phyloP scores from a whole-genome alignment of 2,113 vertebrate species.

The Perognathus longimembris region DNA sequence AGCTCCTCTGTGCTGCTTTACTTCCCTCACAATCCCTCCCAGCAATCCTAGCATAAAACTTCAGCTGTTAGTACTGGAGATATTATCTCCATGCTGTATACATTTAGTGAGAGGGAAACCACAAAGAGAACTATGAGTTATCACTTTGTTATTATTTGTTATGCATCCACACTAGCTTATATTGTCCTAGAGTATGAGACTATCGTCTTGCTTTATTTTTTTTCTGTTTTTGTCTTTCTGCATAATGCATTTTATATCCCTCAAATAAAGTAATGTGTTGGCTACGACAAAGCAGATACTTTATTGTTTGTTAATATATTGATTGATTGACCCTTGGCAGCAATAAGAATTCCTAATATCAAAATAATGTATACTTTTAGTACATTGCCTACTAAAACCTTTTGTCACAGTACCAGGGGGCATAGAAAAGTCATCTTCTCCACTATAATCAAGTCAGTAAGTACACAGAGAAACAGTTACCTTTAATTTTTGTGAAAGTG shows the following conservation, averaged over 20 bases:
- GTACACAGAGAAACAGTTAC: background rate
- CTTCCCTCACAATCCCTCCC: background rate
- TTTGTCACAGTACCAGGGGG: background rate
- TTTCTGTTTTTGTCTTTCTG: slow-evolving; percentile 18
- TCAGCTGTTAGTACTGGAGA: background rate
- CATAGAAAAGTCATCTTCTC: background rate
- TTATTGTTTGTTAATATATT: background rate
- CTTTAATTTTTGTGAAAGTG: slow-evolving; percentile 36
- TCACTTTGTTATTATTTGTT: background rate
- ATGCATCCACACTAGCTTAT: background rate
- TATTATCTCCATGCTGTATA: background rate
- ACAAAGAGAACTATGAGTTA: background rate
- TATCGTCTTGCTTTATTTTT: background rate
- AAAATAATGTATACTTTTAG: background rate
- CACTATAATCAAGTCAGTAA: background rate
- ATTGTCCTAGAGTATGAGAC: background rate
- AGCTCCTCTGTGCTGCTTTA: background rate
- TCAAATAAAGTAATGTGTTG: background rate
- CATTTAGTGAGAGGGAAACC: background rate
- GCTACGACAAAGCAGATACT: background rate
- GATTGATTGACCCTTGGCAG: background rate
- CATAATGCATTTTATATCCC: background rate
- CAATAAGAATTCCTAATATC: slow-evolving; percentile 1
- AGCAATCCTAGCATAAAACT: background rate
- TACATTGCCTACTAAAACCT: background rate